Conservation (phyloP, 2,113 vertebrate genomes). For the Engystomops pustulosus region DNA sequence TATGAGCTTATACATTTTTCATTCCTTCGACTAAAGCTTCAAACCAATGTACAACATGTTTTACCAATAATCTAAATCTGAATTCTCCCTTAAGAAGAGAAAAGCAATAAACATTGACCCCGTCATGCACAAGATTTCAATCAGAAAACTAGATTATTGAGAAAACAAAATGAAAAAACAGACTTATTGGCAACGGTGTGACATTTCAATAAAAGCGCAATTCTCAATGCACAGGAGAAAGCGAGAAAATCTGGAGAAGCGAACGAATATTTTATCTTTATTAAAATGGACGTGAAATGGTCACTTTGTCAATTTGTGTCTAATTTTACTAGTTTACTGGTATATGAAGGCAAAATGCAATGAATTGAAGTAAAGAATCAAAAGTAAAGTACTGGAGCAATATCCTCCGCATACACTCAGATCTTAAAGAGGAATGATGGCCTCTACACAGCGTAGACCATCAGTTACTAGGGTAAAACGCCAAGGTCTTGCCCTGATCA, state of each 20-base stretch:
- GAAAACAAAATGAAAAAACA: constrained; percentile 56
- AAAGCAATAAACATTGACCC: constrained; percentile 58
- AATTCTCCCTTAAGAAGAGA: constrained; percentile 38
- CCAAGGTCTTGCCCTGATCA: too few species aligned
- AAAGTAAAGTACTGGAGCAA: too few species aligned
- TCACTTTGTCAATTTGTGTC: constrained; percentile 34
- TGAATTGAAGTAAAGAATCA: too few species aligned
- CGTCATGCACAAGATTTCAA: constrained; percentile 42
- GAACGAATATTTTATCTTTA: constrained; percentile 61
- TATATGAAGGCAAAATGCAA: too few species aligned
- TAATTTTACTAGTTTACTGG: background rate
- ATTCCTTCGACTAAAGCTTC: background rate
- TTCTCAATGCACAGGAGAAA: constrained; percentile 45
- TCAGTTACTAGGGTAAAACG: too few species aligned
- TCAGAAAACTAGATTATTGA: constrained; percentile 37
- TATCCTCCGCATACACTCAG: too few species aligned
- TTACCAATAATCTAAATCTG: constrained; percentile 30
- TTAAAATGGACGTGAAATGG: constrained; percentile 55
- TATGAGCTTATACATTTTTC: background rate
- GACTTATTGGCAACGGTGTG: constrained; percentile 58
- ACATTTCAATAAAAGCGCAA: constrained; percentile 49
- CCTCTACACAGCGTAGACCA: too few species aligned
- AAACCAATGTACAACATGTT: background rate
- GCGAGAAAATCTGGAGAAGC: constrained; percentile 21
- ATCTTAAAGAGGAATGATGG: too few species aligned